phyloP scores from a whole-genome alignment of 2,797 vertebrate species.

The Glossophaga mutica region DNA sequence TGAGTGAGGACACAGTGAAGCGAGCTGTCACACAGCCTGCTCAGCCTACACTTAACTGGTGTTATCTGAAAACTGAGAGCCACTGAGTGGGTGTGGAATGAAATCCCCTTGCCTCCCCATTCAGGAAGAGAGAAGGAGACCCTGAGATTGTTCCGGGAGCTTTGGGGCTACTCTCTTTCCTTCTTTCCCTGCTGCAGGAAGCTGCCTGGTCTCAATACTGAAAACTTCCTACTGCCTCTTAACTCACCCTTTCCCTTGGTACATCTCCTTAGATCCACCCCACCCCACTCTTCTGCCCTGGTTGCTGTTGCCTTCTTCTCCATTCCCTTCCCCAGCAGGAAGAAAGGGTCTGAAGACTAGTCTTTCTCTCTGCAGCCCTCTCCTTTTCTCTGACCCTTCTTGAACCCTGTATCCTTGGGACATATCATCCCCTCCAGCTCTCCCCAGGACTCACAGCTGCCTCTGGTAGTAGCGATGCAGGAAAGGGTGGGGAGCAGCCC shows the following conservation, averaged over 20 bases:
- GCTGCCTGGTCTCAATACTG: not conserved
- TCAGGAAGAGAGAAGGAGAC: not conserved
- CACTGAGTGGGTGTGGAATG: not conserved
- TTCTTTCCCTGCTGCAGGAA: not conserved
- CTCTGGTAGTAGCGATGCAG: conserved; percentile 95
- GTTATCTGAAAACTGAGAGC: not conserved
- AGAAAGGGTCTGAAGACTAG: not conserved
- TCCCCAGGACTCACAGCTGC: conserved; percentile 89
- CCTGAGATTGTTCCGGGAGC: not conserved
- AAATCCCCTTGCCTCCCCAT: fast-evolving
- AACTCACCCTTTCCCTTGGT: not conserved
- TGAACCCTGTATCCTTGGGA: not conserved
- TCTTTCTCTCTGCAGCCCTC: not conserved
- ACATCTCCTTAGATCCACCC: not conserved
- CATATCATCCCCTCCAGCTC: not conserved
- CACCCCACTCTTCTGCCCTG: not conserved
- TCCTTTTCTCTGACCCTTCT: not conserved
- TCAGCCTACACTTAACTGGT: not conserved
- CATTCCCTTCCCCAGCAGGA: not conserved
- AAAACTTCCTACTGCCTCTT: not conserved
- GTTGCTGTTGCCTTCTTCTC: not conserved
- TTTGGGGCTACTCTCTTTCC: not conserved
- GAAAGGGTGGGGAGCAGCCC: conserved; percentile 95
- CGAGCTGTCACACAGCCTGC: not conserved
- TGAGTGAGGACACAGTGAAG: not conserved